Evolutionary conservation across 1,140 invertebrate species (phyloP).

Genomic region (Agrilus planipennis): DNA sequence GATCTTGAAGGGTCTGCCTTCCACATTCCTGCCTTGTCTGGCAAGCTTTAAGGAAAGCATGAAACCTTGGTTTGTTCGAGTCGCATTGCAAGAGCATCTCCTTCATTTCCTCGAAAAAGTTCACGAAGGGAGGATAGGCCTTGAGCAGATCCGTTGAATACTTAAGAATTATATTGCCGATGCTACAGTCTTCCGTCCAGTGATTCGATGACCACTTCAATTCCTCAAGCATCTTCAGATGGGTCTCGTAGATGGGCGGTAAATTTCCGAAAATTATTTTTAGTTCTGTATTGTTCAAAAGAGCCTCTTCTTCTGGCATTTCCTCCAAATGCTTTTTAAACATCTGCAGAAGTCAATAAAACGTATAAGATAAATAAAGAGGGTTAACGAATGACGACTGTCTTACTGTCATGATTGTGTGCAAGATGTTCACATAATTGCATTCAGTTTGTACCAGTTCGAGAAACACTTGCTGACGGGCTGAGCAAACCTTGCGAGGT

Average conservation of each 20-base stretch:
- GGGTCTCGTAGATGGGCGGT: slow-evolving; percentile 85
- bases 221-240: slow-evolving; percentile 73
- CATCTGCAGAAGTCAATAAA: slow-evolving; percentile 50
- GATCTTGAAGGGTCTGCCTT: slow-evolving; percentile 83
- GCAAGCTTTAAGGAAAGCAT: slow-evolving; percentile 95
- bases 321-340: slow-evolving; percentile 89
- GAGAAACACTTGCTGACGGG: slow-evolving; percentile 77
- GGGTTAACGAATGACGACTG: neutral
- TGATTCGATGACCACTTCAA: slow-evolving; percentile 52
- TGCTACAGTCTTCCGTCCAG: slow-evolving; percentile 64
- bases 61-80: slow-evolving; percentile 84
- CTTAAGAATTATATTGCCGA: slow-evolving; percentile 76
- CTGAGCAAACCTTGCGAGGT: slow-evolving; percentile 54
- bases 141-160: slow-evolving; percentile 72
- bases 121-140: slow-evolving; percentile 94
- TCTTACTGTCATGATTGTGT: slow-evolving; percentile 78
- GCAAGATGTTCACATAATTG: slow-evolving; percentile 91
- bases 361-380: neutral
- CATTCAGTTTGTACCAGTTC: slow-evolving; percentile 93
- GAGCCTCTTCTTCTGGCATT: slow-evolving; percentile 57
- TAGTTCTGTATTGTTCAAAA: slow-evolving; percentile 84
- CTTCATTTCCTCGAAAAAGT: slow-evolving; percentile 95
- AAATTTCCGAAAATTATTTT: slow-evolving; percentile 96
- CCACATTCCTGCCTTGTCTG: slow-evolving; percentile 89
- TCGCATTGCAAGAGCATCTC: slow-evolving; percentile 84